phyloP scores from a whole-genome alignment of 2,797 vertebrate genomes.

The Liparis tanakae region DNA sequence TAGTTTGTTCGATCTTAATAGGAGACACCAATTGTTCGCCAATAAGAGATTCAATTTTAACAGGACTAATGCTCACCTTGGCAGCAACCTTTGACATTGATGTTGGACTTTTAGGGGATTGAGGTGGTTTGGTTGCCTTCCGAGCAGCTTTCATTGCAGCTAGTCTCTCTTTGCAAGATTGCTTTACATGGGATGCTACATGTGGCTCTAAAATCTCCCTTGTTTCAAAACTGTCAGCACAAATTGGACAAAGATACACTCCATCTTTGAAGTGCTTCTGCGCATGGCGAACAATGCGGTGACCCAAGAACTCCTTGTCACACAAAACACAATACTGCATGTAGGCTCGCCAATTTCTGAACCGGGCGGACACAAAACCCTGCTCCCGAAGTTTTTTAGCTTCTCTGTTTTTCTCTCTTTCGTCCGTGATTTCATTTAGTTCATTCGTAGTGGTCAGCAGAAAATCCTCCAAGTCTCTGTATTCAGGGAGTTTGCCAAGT shows the following conservation, averaged over 20 bases:
- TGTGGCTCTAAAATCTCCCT: conserved; percentile 97
- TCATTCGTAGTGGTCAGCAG: conserved; percentile 89
- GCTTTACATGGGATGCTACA: conserved; percentile 97
- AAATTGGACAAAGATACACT: conserved; percentile 97
- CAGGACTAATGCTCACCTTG: conserved; percentile 86
- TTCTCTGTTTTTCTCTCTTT: conserved; percentile 94
- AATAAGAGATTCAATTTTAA: conserved; percentile 86
- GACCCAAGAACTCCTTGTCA: conserved; percentile 98
- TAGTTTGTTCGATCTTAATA: conserved; percentile 85
- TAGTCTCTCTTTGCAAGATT: conserved; percentile 98
- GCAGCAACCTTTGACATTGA: conserved; percentile 82
- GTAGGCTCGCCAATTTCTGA: conserved; percentile 99
- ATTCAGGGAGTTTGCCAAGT: conserved; percentile 86
- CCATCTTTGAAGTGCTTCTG: conserved; percentile 99
- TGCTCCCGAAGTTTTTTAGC: conserved; percentile 95
- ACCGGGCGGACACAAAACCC: conserved; percentile 97
- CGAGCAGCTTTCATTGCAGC: conserved; percentile 96
- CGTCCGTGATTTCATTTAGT: conserved; percentile 88
- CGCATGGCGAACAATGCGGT: conserved; percentile 97
- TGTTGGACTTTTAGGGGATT: conserved; percentile 77
- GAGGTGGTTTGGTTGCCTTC: conserved; percentile 85
- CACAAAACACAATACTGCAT: conserved; percentile 99
- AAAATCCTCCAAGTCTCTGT: conserved; percentile 89
- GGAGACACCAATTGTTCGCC: conserved; percentile 78
- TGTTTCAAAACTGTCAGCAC: conserved; percentile 94